Base-by-base conservation (phyloP, 1,140 invertebrate genomes). In the Cepaea nemoralis region DNA sequence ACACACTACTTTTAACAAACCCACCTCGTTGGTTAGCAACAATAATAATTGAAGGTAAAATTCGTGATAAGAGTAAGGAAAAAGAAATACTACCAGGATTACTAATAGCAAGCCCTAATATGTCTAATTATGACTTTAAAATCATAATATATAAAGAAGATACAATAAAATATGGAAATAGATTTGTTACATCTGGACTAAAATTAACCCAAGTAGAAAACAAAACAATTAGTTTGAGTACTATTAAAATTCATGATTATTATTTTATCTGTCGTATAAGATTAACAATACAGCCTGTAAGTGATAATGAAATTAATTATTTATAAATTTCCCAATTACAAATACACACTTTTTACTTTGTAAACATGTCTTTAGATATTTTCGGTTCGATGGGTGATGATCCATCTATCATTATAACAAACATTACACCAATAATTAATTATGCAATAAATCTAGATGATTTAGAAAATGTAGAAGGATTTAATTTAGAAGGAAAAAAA, bases 31-130 rank as follows among this genome's bases (percentile, higher is more conserved):
- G 8, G 55, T 59, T n/a, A n/a, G 14, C 55, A 19, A 59, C 55
- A 59, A 59, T 59, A 6, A 24, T 59, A 59, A 59, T 59, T 14
- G n/a, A 59, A 59, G 55, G 55, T 22, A 59, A 14, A 14, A 59
- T n/a, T 19, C 5, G 22, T 59, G 22, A n/a, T 59, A 59, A 10
- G n/a, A 59, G 5, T 59, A 24, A 59, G 12, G 24, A 59, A 59
- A 59, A 59, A 24, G 55, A 59, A 59, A 59, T 59, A 59, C n/a
- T 59, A 59, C 45, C 55, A 59, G 55, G 55, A 59, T 59, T 19
- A 59, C n/a, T 22, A 24, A 8, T 45, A 8, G 19, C 42, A n/a
- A n/a, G n/a, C n/a, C n/a, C n/a, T n/a, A 8, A 59, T n/a, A 10
- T 22, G 12, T 24, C 55, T 14, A 59, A 59, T 22, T 14, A 19